Evolutionary conservation across 1,140 invertebrate genomes (phyloP), one percentile per base, ranked within the genome.

Genomic region (Neotoxoptera formosana): DNA sequence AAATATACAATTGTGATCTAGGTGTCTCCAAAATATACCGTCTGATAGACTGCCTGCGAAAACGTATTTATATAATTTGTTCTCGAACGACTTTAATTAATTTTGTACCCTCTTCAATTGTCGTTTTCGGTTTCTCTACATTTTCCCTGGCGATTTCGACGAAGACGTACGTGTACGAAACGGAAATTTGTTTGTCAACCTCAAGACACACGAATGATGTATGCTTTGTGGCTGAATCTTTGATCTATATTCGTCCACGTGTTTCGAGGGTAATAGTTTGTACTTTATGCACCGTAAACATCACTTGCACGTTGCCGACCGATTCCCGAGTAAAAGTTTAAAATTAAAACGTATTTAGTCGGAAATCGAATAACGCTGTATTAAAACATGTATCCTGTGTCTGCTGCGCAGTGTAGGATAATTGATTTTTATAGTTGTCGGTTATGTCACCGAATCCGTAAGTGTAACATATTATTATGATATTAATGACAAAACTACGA

Each of bases 131-230:
- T 34, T 76, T 36, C n/a, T 81, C 21, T 34, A 30, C n/a, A 30
- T 81, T 81, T 81, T 81, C 76, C 34, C 76, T 36, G 7, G 17
- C 6, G 76, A n/a, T 81, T 17, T 81, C 17, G 34, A 81, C 34
- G n/a, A n/a, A n/a, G n/a, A 20, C n/a, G n/a, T 81, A 81, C n/a
- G 14, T 17, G n/a, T 34, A 81, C 21, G 20, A 81, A 34, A 81
- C 76, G 76, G 76, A 81, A 34, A 81, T 81, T 81, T 81, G 76
- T 81, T 81, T 81, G 34, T 34, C n/a, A 81, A 81, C 34, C 34
- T 81, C 20, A 81, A 81, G n/a, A 34, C 76, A 34, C 76, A 34
- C 36, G n/a, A n/a, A 81, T 81, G 76, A 81, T 36, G 60, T 67
- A 67, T 30, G 11, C 30, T 81, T 81, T 21, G n/a, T 81, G 25